Conservation (phyloP, 2,113 vertebrate genomes). For the Hiodon tergisus region DNA sequence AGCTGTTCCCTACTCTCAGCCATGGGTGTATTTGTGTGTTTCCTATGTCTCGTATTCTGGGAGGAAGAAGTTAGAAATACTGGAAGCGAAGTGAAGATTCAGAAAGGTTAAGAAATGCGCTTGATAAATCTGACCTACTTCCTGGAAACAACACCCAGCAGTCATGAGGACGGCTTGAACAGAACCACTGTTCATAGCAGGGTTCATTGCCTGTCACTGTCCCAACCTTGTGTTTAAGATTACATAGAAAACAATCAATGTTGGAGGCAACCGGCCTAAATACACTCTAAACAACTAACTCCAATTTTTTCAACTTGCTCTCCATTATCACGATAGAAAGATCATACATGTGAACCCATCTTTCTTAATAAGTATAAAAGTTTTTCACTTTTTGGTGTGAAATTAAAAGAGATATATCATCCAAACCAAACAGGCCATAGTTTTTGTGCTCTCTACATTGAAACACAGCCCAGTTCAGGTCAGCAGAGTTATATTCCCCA, state of each 20-base stretch:
- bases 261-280: neutral
- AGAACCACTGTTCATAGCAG: neutral
- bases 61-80: neutral
- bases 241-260: neutral
- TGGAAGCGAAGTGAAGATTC: neutral
- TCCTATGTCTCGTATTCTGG: neutral
- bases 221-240: neutral
- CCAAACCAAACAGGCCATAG: too few species aligned
- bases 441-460: too few species aligned
- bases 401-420: too few species aligned
- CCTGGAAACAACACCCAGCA: neutral
- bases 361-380: too few species aligned
- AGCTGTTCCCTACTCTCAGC: neutral
- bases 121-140: constrained; percentile 16
- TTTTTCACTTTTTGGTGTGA: too few species aligned
- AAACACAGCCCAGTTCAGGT: too few species aligned
- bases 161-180: neutral
- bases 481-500: too few species aligned
- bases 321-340: too few species aligned
- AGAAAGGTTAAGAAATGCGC: neutral
- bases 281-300: neutral
- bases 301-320: too few species aligned
- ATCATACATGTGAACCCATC: too few species aligned
- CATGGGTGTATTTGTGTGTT: neutral
- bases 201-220: neutral